Base-by-base conservation (phyloP, 2,113 vertebrate genomes). In the Himantopus leucocephalus region DNA sequence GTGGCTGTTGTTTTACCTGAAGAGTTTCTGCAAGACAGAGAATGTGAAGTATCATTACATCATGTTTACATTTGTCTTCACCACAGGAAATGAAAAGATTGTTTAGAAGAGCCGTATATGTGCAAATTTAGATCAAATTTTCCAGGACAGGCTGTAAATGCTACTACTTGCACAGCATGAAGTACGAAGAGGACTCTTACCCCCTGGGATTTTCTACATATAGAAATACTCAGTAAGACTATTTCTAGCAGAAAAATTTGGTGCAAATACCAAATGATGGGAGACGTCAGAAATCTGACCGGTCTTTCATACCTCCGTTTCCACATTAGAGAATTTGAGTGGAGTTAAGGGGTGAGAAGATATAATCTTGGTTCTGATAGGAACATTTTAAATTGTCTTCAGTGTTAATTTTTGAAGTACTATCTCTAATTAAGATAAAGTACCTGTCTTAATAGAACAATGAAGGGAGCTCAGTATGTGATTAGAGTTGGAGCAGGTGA, bases 381-480 rank as follows among this genome's bases (percentile, higher is more conserved):
- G 29, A 56, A 64, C 53, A 88, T 73, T 91, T 91, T 53, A 68
- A 95, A 85, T 89, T 72, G 70, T 19, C 79, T 91, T 77, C n/a
- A 87, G 56, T 72, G 77, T 81, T 93, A 88, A 83, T 93, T 95
- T 93, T 90, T 88, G 67, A 85, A 80, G 67, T 29, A 55, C n/a
- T 74, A 85, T 56, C 59, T 85, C 59, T 93, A 94, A 93, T 93
- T 90, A 94, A 94, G 85, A 92, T 83, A 29, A 94, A 95, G 63
- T 93, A 85, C 67, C 90, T 88, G 81, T 86, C 96, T 93, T 85
- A 83, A 63, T 32, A 22, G 74, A 93, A 95, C 92, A 93, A 90
- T 86, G 64, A 83, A 74, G 92, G 88, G 63, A 90, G 82, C 79
- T 92, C 71, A 74, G 75, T 77, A 35, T 83, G 88, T 17, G 10